These are phyloP conservation scores for Cyprinella venusta DNA, from an alignment of 2,797 vertebrate genomes.

Conservation along the genomic window DNA sequence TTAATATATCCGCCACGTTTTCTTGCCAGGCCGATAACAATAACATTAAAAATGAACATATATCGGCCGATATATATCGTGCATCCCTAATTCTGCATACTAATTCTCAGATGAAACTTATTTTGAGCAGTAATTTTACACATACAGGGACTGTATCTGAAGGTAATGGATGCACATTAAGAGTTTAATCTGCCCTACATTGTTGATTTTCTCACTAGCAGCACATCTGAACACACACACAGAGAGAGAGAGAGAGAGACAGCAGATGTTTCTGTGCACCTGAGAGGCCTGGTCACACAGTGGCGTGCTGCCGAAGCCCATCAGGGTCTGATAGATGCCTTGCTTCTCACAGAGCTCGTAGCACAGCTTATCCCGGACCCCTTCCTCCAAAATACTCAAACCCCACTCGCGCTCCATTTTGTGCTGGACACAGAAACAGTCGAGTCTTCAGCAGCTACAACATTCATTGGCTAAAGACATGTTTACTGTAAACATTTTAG, in stretches of 20 bases:
- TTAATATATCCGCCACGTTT: too few relatives aligned
- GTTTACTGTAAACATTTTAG: neutral
- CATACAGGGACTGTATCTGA: neutral
- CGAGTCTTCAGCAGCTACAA: neutral
- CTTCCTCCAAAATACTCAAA: constrained; percentile 84
- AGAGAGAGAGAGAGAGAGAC: too few relatives aligned
- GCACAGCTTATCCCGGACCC: constrained; percentile 84
- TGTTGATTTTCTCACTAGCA: neutral
- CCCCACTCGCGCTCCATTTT: constrained; percentile 89
- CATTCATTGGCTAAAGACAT: neutral
- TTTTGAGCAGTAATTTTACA: neutral
- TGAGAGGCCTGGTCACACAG: constrained; percentile 82
- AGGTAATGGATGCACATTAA: too few relatives aligned
- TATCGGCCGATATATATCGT: too few relatives aligned
- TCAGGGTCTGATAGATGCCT: constrained; percentile 83
- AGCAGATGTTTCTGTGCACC: constrained; percentile 70
- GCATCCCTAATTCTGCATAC: neutral
- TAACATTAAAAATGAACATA: too few relatives aligned
- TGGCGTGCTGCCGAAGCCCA: constrained; percentile 86
- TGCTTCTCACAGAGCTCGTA: constrained; percentile 88
- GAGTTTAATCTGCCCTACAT: neutral
- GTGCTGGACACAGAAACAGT: constrained; percentile 75
- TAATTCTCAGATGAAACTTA: neutral
- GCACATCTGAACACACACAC: constrained; percentile 65
- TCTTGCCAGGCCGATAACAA: too few relatives aligned